A percentile compares a stretch with the other conserved stretches of the same genome.
Evolutionary conservation across 2,888 invertebrate species (phyloP).

Genomic region (Euzophera pinguis): DNA sequence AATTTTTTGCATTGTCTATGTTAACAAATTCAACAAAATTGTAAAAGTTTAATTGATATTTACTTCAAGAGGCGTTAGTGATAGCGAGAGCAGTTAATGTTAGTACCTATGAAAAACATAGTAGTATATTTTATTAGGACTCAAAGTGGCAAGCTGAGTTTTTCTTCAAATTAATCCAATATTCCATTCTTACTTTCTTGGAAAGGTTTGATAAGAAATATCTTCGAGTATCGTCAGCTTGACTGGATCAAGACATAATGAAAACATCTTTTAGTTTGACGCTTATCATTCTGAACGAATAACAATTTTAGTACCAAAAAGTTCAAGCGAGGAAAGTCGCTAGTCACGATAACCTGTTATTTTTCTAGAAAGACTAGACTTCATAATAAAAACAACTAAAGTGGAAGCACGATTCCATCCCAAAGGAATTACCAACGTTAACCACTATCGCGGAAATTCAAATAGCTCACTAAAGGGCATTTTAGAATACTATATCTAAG

Average conservation of each 20-base stretch:
- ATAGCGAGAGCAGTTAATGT: too few species aligned
- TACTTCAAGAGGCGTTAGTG: too few species aligned
- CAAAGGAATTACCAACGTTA: background rate
- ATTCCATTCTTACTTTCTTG: too few species aligned
- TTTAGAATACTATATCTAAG: background rate
- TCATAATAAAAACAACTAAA: background rate
- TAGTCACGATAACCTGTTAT: constrained; percentile 10
- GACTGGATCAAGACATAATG: background rate
- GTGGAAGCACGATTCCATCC: background rate
- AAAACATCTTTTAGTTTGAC: background rate
- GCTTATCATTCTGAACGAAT: constrained; percentile 9
- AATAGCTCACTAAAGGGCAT: background rate
- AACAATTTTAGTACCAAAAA: constrained; percentile 1
- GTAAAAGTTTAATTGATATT: too few species aligned
- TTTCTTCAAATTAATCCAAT: too few species aligned
- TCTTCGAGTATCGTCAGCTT: too few species aligned
- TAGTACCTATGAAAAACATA: too few species aligned
- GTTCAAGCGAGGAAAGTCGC: constrained; percentile 2
- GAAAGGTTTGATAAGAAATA: too few species aligned
- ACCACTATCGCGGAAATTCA: background rate
- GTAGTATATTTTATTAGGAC: too few species aligned
- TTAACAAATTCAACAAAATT: too few species aligned
- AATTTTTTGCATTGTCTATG: too few species aligned
- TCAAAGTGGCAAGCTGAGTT: too few species aligned
- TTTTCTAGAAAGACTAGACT: constrained; percentile 9